Base-by-base conservation (phyloP, 2,888 invertebrate genomes). In the Nemapogon koenigi region DNA sequence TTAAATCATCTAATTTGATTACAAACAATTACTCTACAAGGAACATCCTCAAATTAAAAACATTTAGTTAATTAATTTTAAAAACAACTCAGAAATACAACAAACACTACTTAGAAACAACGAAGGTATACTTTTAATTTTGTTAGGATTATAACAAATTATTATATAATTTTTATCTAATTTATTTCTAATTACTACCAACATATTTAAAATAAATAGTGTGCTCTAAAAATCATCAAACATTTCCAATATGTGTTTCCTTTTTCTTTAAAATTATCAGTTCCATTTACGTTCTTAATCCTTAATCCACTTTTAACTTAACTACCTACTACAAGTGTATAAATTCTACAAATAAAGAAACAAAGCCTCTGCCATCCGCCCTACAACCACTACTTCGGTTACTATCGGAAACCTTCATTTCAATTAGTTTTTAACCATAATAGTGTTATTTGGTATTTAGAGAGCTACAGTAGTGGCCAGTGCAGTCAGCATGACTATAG, bases 401-500 rank as follows among this genome's bases (percentile, higher is more conserved):
- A n/a, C n/a, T n/a, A n/a, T n/a, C n/a, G n/a, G n/a, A n/a, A n/a
- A n/a, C n/a, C n/a, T n/a, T n/a, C n/a, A n/a, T n/a, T n/a, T n/a
- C n/a, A n/a, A n/a, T n/a, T 22, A 22, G 22, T 7, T 22, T 7
- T 22, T 22, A 7, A 7, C 10, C 10, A 22, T 6, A 7, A 6
- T 22, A 7, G 6, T 22, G 10, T 22, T 22, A 7, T 22, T 6
- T 22, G 10, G 10, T 10, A 22, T 16, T 69, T 76, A 78, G 52
- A 78, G 51, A n/a, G 76, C 68, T 6, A 63, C 56, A 1, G 75
- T 68, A n/a, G 67, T 73, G 2, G 76, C 76, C 1, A 78, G 59
- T 1, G 76, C 63, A 4, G 70, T 76, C 4, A 78, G 59, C 33
- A 78, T 49, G 26, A 73, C 53, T 30, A 76, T 52, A 0, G 78